These are phyloP conservation scores for Enteromius trimaculatus DNA, from an alignment of 2,797 vertebrate genomes.

Conservation along the genomic window DNA sequence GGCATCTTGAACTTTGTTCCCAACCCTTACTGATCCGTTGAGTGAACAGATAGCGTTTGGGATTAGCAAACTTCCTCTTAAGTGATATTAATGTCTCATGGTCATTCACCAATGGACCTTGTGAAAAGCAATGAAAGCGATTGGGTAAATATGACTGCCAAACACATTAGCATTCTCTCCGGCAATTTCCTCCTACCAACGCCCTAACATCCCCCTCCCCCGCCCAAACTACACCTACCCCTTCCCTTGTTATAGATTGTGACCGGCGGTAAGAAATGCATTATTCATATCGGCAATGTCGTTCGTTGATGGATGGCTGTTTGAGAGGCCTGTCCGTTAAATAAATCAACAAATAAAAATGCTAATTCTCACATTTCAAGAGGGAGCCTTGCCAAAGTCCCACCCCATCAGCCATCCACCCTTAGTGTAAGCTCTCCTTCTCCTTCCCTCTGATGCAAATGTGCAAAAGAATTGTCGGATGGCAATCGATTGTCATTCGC, in stretches of 20 bases:
- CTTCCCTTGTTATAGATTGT: slow-evolving; percentile 92
- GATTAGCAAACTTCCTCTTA: slow-evolving; percentile 67
- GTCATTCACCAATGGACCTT: slow-evolving; percentile 86
- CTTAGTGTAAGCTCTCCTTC: slow-evolving; percentile 41
- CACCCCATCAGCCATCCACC: slow-evolving; percentile 68
- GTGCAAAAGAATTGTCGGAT: slow-evolving; percentile 16
- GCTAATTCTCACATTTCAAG: slow-evolving; percentile 99
- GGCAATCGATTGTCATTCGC: slow-evolving; percentile 29
- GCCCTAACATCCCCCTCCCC: slow-evolving; percentile 53
- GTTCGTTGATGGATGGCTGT: slow-evolving; percentile 98
- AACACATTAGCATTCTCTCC: slow-evolving; percentile 85
- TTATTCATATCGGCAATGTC: slow-evolving; percentile 98
- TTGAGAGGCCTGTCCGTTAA: slow-evolving; percentile 98
- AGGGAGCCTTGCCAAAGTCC: slow-evolving; percentile 77
- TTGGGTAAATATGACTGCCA: slow-evolving; percentile 81
- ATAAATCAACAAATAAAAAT: slow-evolving; percentile 99
- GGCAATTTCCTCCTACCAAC: slow-evolving; percentile 72
- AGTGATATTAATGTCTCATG: slow-evolving; percentile 88
- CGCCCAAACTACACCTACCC: slow-evolving; percentile 64
- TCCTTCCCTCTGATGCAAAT: slow-evolving; percentile 31
- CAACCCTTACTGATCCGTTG: slow-evolving; percentile 7
- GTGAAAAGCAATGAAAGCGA: slow-evolving; percentile 84
- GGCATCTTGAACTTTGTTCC: neutral
- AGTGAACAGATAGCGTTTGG: slow-evolving; percentile 55
- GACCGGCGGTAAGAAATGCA: slow-evolving; percentile 95